A percentile compares a stretch with the other conserved stretches of the same genome.
These are phyloP conservation scores for Meriones psammophilus DNA, from an alignment of 2,797 vertebrate genomes.

Conservation along the genomic window DNA sequence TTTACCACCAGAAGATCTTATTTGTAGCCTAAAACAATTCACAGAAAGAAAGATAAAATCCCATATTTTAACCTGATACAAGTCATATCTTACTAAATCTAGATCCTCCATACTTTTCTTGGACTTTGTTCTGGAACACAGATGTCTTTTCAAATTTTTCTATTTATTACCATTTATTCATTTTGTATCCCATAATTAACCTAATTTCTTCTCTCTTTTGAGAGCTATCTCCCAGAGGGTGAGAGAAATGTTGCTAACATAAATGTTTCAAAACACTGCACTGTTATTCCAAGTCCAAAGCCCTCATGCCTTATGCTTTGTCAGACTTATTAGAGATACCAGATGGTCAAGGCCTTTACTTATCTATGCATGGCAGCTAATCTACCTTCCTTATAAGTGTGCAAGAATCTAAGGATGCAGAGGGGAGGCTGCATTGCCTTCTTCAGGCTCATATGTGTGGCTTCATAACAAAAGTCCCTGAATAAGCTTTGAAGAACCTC, in stretches of 20 bases:
- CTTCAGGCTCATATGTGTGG: conserved; percentile 14
- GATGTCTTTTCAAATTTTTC: background rate
- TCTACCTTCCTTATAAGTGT: background rate
- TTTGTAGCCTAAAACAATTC: background rate
- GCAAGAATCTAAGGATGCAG: background rate
- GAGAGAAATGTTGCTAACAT: conserved; percentile 38
- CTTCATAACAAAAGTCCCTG: background rate
- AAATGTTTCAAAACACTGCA: conserved; percentile 57
- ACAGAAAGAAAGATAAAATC: background rate
- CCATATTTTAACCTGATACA: background rate
- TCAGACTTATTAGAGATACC: background rate
- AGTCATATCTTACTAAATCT: background rate
- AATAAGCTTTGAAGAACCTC: background rate
- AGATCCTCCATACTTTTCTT: background rate
- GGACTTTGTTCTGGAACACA: background rate
- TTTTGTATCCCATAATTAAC: background rate
- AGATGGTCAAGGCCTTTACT: background rate
- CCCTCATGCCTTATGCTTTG: background rate
- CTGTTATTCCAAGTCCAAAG: background rate
- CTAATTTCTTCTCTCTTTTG: background rate
- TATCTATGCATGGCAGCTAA: background rate
- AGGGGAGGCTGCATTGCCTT: background rate
- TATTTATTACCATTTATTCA: too few relatives aligned
- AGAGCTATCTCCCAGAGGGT: conserved; percentile 20
- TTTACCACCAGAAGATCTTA: background rate